Evolutionary conservation across 1,140 invertebrate genomes (phyloP).

Genomic region (Telenomus remus): DNA sequence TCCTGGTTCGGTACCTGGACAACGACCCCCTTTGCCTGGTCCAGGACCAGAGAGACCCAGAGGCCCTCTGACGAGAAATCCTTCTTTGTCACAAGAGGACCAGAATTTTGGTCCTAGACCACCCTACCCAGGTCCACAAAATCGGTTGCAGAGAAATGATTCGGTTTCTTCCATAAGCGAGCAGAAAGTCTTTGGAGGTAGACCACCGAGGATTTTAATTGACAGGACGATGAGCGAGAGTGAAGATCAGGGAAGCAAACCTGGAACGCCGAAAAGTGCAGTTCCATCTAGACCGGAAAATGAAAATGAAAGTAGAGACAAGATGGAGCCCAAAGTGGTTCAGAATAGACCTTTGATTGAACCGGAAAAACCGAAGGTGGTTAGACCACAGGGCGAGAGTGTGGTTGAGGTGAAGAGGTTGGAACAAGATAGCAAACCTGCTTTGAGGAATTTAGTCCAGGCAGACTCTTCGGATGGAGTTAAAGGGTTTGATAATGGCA

Average conservation of each 20-base stretch:
- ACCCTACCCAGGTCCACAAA: not conserved
- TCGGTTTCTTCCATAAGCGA: slow-evolving; percentile 42
- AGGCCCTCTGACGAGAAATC: slow-evolving; percentile 13
- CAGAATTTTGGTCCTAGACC: slow-evolving; percentile 20
- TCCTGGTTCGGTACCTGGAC: slow-evolving; percentile 11
- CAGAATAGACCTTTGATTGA: slow-evolving; percentile 16
- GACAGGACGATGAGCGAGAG: slow-evolving; percentile 64
- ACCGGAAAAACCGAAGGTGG: slow-evolving; percentile 5
- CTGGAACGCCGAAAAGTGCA: not conserved
- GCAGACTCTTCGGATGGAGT: slow-evolving; percentile 51
- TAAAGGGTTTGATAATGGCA: slow-evolving; percentile 66
- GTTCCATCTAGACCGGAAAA: no score
- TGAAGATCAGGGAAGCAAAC: slow-evolving; percentile 27
- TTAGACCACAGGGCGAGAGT: not conserved
- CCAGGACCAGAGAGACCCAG: slow-evolving; percentile 25
- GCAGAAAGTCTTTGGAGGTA: slow-evolving; percentile 17
- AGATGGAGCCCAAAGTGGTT: not conserved
- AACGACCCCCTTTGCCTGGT: slow-evolving; percentile 12
- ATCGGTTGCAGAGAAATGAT: slow-evolving; percentile 47
- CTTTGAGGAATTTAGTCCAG: slow-evolving; percentile 9
- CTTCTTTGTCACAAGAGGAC: slow-evolving; percentile 40
- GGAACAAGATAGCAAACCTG: slow-evolving; percentile 11
- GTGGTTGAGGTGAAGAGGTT: not conserved
- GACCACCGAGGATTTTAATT: slow-evolving; percentile 51
- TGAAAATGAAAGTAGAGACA: slow-evolving; percentile 14